These are phyloP conservation scores for Flexamia atlantica DNA, from an alignment of 2,888 invertebrate genomes.

Conservation along the genomic window DNA sequence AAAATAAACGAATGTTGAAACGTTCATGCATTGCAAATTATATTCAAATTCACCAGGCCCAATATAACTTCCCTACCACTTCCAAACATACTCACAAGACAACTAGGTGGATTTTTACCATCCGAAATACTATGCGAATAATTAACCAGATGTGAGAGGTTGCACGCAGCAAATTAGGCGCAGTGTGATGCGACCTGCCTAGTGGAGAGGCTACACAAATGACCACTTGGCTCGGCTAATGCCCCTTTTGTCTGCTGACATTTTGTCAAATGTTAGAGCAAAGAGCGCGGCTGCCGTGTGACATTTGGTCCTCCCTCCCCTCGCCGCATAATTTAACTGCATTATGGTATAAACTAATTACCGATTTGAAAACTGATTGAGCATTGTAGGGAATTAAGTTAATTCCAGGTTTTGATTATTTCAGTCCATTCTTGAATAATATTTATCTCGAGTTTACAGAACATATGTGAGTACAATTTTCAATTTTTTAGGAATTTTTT, in stretches of 20 bases:
- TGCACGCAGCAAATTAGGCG: neutral
- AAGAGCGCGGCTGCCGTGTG: conserved; percentile 40
- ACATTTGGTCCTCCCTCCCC: conserved; percentile 15
- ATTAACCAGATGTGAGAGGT: neutral
- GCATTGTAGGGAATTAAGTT: too few species aligned
- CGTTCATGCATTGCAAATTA: neutral
- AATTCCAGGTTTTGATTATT: too few species aligned
- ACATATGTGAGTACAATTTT: too few species aligned
- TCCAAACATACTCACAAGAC: too few species aligned
- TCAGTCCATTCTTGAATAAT: too few species aligned
- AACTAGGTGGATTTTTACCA: too few species aligned
- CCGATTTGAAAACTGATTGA: neutral
- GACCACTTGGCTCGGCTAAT: conserved; percentile 45
- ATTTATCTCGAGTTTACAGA: too few species aligned
- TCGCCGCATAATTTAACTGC: conserved; percentile 23
- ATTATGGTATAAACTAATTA: neutral
- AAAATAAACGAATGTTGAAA: neutral
- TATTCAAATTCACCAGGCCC: neutral
- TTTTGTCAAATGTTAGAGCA: conserved; percentile 51
- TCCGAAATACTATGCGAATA: neutral
- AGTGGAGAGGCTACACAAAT: conserved; percentile 19
- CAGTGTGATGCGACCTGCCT: neutral
- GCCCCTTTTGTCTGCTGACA: conserved; percentile 45
- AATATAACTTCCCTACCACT: neutral
- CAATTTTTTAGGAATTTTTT: too few species aligned